Base-by-base conservation (phyloP, 2,797 vertebrate genomes). In the Netta rufina region DNA sequence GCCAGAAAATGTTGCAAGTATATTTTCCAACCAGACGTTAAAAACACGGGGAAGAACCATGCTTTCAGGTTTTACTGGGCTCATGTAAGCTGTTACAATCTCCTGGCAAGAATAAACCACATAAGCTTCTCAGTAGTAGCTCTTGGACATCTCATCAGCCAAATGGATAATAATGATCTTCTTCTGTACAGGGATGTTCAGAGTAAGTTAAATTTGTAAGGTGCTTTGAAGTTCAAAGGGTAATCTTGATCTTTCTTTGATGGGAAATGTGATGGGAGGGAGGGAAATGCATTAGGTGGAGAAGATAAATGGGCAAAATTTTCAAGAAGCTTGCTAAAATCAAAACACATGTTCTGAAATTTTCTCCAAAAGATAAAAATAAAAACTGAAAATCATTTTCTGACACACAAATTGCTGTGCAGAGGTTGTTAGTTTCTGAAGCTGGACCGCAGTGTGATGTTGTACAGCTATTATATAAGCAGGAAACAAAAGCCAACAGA, bases 161-260 rank as follows among this genome's bases (percentile, higher is more conserved):
- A 87, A 92, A 89, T 93, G 49, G 71, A 54, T 90, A 74, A 60
- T 93, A 94, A 89, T 71, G 74, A 86, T 73, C 64, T 79, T 82
- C 9, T 20, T 81, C 28, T 84, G 84, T 53, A 67, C 57, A 58
- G 7, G 4, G 33, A 53, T 4, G 0, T 71, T 77, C 69, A 90
- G 28, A 84, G 27, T 45, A 71, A 83, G 67, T 82, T 64, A n/a
- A 15, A 79, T 60, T 92, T 94, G 57, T 69, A 53, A 92, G 61
- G 41, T 87, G 7, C 64, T 84, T 91, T 79, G 39, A 87, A 84
- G 49, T 90, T 93, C 71, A 73, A 67, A 90, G n/a, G n/a, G 45
- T 82, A 64, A 89, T 76, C n/a, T 71, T 83, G 47, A 57, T 70
- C 45, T 88, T 71, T 13, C 22, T 76, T 90, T 47, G 14, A 20